Base-by-base conservation (phyloP, 2,113 vertebrate species). In the Pachycephala philippinensis region DNA sequence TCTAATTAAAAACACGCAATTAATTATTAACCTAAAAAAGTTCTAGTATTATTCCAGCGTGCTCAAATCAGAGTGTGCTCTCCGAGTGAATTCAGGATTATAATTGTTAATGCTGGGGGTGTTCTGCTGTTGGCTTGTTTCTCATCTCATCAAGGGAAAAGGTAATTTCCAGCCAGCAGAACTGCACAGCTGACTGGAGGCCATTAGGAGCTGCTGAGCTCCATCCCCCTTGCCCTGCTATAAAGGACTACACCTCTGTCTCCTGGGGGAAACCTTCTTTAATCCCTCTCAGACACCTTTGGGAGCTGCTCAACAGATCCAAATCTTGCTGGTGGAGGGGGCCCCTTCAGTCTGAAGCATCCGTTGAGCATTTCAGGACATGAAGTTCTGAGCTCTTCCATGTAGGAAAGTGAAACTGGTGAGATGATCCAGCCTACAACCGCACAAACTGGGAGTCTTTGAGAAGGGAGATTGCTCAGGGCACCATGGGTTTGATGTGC, bases 1-100 rank as follows among this genome's bases (percentile, higher is more conserved):
- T 95, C 93, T 97, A 96, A 97, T 94, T 96, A 97, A 96, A 95
- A 93, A 37, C 80, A 77, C 8, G 40, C 83, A 85, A 93, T 97
- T 96, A 95, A 97, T 97, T 96, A 96, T 96, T 96, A 95, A 96
- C 75, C 45, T 75, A 39, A 88, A 84, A 72, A 86, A 63, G 59
- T 81, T 79, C 63, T 54, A 45, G 47, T 50, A 27, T 74, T 87
- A 90, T 83, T 95, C 63, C 80, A 77, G 71, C 1, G 0, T 28
- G 80, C 45, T 91, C 27, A 82, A 86, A 93, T 57, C 84, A 31
- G 33, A 87, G 49, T 9, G 15, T 39, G 60, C 52, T 89, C 83
- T 85, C 82, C 4, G 10, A 86, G n/a, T 53, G 81, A 91, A 90
- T 92, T 70, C 69, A 79, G 84, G 69, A 79, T 74, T 80, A 44